Conservation (phyloP, 1,140 invertebrate species). For the Meteorus sp. region DNA sequence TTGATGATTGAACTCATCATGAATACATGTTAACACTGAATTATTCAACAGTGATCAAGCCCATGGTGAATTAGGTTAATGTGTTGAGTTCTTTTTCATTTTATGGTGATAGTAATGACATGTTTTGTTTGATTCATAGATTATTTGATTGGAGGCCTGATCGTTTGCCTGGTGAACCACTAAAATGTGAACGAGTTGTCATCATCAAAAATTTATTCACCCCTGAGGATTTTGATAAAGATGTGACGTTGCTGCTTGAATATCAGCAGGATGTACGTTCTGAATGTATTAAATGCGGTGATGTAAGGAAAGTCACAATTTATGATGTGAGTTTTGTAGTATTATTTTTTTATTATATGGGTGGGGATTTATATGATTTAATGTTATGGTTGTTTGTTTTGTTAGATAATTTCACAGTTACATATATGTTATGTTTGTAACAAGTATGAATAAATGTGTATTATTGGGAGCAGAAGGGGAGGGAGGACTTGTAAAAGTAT, state of each 20-base stretch:
- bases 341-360: conserved; percentile 14
- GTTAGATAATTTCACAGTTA: too few relatives aligned
- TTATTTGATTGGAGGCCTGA: conserved; percentile 97
- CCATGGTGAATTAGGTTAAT: not conserved
- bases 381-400: too few relatives aligned
- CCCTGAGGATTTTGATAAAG: conserved; percentile 85
- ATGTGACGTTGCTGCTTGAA: conserved; percentile 86
- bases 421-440: too few relatives aligned
- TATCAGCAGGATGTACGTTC: conserved; percentile 88
- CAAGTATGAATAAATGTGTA: too few relatives aligned
- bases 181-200: conserved; percentile 87
- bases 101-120: not conserved
- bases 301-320: conserved; percentile 88
- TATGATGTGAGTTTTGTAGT: conserved; percentile 80
- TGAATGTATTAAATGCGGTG: conserved; percentile 90
- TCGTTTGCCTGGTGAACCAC: conserved; percentile 78
- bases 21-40: too few relatives aligned
- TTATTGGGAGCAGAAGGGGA: too few relatives aligned
- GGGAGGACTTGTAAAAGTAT: too few relatives aligned
- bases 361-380: too few relatives aligned
- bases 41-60: not conserved
- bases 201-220: conserved; percentile 95
- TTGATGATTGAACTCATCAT: too few relatives aligned
- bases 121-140: conserved; percentile 59
- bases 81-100: conserved; percentile 26